Base-by-base conservation (phyloP, 2,797 vertebrate species). In the Pogoniulus pusillus region DNA sequence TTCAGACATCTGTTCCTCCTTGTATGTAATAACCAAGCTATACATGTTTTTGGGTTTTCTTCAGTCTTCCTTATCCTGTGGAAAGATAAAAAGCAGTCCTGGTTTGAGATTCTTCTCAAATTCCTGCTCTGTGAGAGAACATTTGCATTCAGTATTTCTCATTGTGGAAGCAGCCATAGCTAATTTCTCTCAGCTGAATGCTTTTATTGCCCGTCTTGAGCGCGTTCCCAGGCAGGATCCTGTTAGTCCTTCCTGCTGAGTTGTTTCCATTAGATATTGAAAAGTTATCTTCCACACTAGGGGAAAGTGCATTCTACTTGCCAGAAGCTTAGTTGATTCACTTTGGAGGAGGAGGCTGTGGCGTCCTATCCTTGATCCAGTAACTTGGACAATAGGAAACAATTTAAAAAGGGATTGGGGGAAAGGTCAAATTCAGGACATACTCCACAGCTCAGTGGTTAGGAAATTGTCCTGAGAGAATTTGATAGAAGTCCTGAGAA, bases 201-300 rank as follows among this genome's bases (percentile, higher is more conserved):
- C 84, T 89, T 93, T 93, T 87, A 88, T 90, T 95, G 93, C 95
- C 59, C 62, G 26, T 32, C 75, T 86, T 76, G 69, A 94, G 72
- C 1, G 15, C 0, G 3, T 82, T 94, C 62, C 85, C 88, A 93
- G 88, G 59, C 85, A 81, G 73, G 63, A 81, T 94, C 68, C 58
- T 77, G 69, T 85, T 71, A 35, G 47, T 76, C 57, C 72, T 93
- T 95, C 90, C 94, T 92, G 88, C 91, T 93, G 93, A 77, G 90
- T 57, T 87, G 69, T 72, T 89, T 74, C 93, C 81, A 90, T 85
- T 71, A 87, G 75, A 59, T 90, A 82, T 1, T 88, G 91, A 93
- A 90, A 93, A 87, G 43, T 80, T 84, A 32, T 71, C 29, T 32
- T 82, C 63, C 77, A 84, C 12, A 4, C 63, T 65, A 62, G 78